Base-by-base conservation (phyloP, 2,888 invertebrate species). In the Mystacides longicornis region DNA sequence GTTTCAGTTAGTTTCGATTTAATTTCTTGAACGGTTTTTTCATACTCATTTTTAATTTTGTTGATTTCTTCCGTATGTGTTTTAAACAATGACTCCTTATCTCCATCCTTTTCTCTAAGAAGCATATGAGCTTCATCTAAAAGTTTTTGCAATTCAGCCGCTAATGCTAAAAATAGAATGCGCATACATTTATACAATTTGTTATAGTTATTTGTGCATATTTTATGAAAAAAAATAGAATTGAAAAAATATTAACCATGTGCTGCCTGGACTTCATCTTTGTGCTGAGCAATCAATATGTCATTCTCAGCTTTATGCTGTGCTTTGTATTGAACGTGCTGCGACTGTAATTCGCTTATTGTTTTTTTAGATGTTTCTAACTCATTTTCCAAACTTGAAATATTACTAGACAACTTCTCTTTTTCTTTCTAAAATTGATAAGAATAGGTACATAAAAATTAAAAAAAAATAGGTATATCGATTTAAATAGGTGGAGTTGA, bases 1-100 rank as follows among this genome's bases (percentile, higher is more conserved):
- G 80, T 79, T 65, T 86, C 84, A 56, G 84, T 81, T 45, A 82
- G 74, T 69, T 86, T 86, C n/a, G 82, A 82, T 69, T 73, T 79
- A 48, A 75, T 71, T 68, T 78, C 77, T 55, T 68, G 73, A 7
- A 76, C 64, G 63, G 74, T 70, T 66, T 78, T 70, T 72, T 81
- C 67, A 64, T 79, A 68, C 76, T 85, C 77, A 2, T 66, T 63
- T 64, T 70, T 76, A 1, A 74, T 65, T 66, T 71, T 72, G 14
- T 68, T 63, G 20, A 77, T 63, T 64, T 78, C 77, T 19, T 78
- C 77, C 1, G 73, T 71, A 73, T 77, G 73, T 59, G 75, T 76
- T 64, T 76, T 78, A 33, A 74, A 74, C 16, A 77, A 61, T 14
- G 73, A 74, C 64, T 78, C 77, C 62, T 77, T 77, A 66, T 78